Percentiles rank a stretch among this genome's conserved stretches.
These are phyloP conservation scores for Siniperca obscura DNA, from an alignment of 2,797 vertebrate genomes.

Conservation along the genomic window DNA sequence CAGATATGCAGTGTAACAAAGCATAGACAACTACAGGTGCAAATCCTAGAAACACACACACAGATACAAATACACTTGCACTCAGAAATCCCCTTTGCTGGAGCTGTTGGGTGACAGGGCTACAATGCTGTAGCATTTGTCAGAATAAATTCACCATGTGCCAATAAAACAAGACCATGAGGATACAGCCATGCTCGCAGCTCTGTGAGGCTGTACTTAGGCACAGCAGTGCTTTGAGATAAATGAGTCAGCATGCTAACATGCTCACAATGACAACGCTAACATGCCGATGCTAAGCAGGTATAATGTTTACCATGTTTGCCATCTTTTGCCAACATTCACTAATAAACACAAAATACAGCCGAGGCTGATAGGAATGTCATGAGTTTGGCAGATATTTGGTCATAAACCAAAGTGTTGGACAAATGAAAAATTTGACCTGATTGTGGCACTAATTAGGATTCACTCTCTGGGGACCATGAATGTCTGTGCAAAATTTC, in stretches of 20 bases:
- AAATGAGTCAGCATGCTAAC: background rate
- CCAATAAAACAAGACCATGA: background rate
- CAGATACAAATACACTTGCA: background rate
- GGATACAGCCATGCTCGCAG: background rate
- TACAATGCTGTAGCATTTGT: background rate
- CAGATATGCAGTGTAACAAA: constrained; percentile 31
- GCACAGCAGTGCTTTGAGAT: background rate
- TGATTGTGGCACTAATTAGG: background rate
- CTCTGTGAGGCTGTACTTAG: background rate
- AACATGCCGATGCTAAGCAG: background rate
- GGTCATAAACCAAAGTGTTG: background rate
- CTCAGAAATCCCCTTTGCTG: background rate
- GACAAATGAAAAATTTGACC: too few relatives aligned
- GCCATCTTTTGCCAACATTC: too few relatives aligned
- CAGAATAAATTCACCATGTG: background rate
- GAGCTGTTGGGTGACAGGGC: background rate
- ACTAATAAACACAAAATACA: background rate
- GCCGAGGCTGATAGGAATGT: too few relatives aligned
- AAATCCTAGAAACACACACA: constrained; percentile 19
- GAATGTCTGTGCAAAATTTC: background rate
- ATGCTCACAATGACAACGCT: background rate
- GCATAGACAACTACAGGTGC: constrained; percentile 36
- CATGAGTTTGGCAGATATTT: background rate
- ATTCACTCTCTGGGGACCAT: background rate
- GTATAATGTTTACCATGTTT: background rate